These are phyloP conservation scores for Antennarius maculatus DNA, from an alignment of 2,797 vertebrate genomes.

Conservation along the genomic window DNA sequence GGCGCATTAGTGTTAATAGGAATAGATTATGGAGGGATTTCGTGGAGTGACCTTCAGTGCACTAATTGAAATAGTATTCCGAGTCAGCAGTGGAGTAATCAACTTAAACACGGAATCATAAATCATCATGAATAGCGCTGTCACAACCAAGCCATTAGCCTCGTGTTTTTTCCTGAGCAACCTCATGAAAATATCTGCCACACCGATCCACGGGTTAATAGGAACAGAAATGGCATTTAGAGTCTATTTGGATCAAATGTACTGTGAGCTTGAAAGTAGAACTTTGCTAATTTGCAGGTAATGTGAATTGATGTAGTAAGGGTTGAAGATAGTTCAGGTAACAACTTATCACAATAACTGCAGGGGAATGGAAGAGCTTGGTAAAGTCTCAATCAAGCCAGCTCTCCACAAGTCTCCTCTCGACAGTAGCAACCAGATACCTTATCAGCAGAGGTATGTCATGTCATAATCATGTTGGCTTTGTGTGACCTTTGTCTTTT, in stretches of 20 bases:
- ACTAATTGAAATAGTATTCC: conserved; percentile 99
- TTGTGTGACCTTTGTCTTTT: conserved; percentile 75
- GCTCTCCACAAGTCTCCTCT: conserved; percentile 50
- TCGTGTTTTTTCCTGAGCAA: conserved; percentile 95
- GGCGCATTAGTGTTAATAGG: conserved; percentile 99
- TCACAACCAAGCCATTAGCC: conserved; percentile 99
- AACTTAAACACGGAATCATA: conserved; percentile 99
- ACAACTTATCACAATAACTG: conserved; percentile 68
- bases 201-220: conserved; percentile 99
- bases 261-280: conserved; percentile 97
- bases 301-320: conserved; percentile 99
- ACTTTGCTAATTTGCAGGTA: conserved; percentile 99
- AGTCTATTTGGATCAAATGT: conserved; percentile 99
- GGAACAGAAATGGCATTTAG: conserved; percentile 99
- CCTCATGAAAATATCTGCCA: conserved; percentile 98
- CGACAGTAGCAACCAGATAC: conserved; percentile 51
- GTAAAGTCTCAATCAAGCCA: conserved; percentile 41
- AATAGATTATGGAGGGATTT: conserved; percentile 99
- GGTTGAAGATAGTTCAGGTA: conserved; percentile 89
- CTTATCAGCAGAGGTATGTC: conserved; percentile 71
- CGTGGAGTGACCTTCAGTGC: conserved; percentile 99
- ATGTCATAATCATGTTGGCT: conserved; percentile 66
- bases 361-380: conserved; percentile 12
- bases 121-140: conserved; percentile 99
- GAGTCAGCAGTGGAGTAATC: conserved; percentile 99